Evolutionary conservation across 2,888 invertebrate species (phyloP).

Genomic region (Cerastis leucographa): DNA sequence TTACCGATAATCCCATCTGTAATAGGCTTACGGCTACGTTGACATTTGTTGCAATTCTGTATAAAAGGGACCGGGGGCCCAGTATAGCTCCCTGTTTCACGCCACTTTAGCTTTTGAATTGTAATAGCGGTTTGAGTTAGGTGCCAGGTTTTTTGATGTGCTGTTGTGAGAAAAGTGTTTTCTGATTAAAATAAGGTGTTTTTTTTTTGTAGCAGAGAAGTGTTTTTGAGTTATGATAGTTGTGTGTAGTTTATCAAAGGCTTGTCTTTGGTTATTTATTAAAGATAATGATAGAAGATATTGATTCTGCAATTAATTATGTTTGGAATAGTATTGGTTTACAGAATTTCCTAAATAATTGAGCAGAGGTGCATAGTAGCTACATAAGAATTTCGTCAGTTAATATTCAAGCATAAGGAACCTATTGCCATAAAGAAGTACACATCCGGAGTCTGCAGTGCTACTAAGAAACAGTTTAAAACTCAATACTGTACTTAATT

Average conservation of each 20-base stretch:
- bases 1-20: conserved; percentile 86
- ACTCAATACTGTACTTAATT: background rate
- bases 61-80: conserved; percentile 67
- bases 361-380: background rate
- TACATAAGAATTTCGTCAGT: background rate
- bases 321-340: background rate
- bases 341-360: background rate
- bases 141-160: conserved; percentile 40
- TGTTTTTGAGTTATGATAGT: background rate
- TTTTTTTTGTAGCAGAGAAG: background rate
- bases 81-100: conserved; percentile 64
- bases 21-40: conserved; percentile 86
- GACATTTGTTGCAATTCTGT: conserved; percentile 85
- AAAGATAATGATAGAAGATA: background rate
- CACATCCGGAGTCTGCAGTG: background rate
- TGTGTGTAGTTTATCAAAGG: conserved; percentile 8
- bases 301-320: background rate
- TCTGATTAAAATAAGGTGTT: background rate
- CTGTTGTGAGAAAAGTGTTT: background rate
- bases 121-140: conserved; percentile 40
- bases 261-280: background rate
- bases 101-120: conserved; percentile 66
- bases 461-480: background rate
- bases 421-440: background rate
- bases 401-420: background rate